Evolutionary conservation across 1,140 invertebrate genomes (phyloP).

Genomic region (Anastrepha ludens): DNA sequence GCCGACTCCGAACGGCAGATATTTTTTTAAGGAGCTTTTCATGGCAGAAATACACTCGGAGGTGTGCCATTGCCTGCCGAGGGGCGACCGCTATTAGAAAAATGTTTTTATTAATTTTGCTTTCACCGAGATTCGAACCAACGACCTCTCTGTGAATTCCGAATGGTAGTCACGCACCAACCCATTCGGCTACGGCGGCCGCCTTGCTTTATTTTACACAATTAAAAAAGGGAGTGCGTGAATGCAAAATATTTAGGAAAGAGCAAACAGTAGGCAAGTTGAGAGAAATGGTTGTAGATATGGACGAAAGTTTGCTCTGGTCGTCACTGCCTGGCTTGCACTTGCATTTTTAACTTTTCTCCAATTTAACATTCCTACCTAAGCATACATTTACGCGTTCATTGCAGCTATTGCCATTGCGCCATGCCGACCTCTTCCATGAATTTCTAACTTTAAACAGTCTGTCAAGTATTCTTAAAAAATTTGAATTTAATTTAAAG

Average conservation of each 20-base stretch:
- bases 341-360: background rate
- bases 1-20: too few species aligned
- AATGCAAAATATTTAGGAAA: background rate
- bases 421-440: background rate
- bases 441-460: background rate
- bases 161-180: too few species aligned
- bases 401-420: background rate
- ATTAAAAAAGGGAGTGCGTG: background rate
- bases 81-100: too few species aligned
- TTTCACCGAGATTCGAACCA: too few species aligned
- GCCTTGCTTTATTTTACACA: background rate
- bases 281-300: background rate
- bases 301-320: too few species aligned
- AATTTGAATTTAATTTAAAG: conserved; percentile 23
- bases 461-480: background rate
- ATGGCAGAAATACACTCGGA: too few species aligned
- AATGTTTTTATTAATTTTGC: too few species aligned
- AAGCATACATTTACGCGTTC: background rate
- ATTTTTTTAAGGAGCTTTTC: too few species aligned
- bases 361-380: background rate
- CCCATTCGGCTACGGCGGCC: too few species aligned
- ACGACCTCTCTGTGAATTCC: too few species aligned
- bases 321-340: background rate
- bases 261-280: background rate
- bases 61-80: too few species aligned